Evolutionary conservation across 2,888 invertebrate species (phyloP).

Genomic region (Oxytorus armatus): DNA sequence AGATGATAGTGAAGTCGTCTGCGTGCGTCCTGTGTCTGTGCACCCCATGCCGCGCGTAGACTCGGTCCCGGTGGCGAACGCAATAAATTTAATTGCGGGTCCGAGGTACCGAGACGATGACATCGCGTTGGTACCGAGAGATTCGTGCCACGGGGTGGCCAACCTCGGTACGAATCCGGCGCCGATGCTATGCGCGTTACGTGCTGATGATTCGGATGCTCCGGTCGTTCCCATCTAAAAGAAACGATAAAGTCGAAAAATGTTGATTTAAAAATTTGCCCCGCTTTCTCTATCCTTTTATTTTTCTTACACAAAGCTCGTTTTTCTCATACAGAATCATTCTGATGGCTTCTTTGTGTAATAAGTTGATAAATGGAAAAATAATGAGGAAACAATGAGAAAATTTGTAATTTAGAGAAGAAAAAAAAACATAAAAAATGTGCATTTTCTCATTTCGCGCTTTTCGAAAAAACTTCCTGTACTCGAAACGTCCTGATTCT

Average conservation of each 20-base stretch:
- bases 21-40: slow-evolving; percentile 88
- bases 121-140: slow-evolving; percentile 78
- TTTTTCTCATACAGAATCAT: too few relatives aligned
- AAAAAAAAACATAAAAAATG: too few relatives aligned
- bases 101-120: slow-evolving; percentile 85
- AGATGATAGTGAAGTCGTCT: slow-evolving; percentile 94
- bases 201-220: slow-evolving; percentile 84
- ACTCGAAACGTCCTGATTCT: too few relatives aligned
- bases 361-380: too few relatives aligned
- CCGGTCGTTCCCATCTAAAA: slow-evolving; percentile 79
- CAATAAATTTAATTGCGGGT: slow-evolving; percentile 88
- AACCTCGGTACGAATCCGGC: slow-evolving; percentile 87
- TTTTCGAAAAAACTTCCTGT: too few relatives aligned
- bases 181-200: slow-evolving; percentile 91
- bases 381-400: too few relatives aligned
- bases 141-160: slow-evolving; percentile 83
- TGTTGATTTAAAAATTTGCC: too few relatives aligned
- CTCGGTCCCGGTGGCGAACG: slow-evolving; percentile 84
- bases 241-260: neutral
- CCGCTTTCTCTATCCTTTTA: neutral
- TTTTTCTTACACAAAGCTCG: too few relatives aligned
- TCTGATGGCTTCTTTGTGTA: too few relatives aligned
- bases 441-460: too few relatives aligned
- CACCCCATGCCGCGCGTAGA: slow-evolving; percentile 79
- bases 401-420: too few relatives aligned